Conservation (phyloP, 2,797 vertebrate species). For the Brotula barbata region DNA sequence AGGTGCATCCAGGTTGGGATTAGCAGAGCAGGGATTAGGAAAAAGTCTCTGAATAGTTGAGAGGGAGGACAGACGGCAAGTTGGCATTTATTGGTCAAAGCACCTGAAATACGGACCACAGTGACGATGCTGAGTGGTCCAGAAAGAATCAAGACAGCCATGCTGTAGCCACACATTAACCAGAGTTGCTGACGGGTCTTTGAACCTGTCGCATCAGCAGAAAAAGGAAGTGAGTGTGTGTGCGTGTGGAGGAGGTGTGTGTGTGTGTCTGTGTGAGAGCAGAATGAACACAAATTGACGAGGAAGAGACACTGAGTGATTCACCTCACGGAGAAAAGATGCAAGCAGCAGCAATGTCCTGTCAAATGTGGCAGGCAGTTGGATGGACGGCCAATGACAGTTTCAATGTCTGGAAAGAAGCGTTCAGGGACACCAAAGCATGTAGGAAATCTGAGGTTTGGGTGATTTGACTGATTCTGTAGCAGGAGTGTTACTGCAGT, state of each 20-base stretch:
- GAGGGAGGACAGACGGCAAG: background rate
- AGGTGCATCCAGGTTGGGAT: conserved; percentile 43
- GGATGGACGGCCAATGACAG: too few relatives aligned
- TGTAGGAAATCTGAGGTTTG: background rate
- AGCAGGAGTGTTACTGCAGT: conserved; percentile 5
- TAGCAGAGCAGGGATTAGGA: conserved; percentile 52
- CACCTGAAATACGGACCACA: conserved; percentile 20
- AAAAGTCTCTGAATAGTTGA: conserved; percentile 31
- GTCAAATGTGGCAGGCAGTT: too few relatives aligned
- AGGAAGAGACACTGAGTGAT: conserved; percentile 10
- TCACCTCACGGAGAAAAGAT: background rate
- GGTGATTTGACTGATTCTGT: too few relatives aligned
- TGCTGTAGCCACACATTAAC: conserved; percentile 65
- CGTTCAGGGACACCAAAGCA: conserved; percentile 10
- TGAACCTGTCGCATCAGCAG: conserved; percentile 66
- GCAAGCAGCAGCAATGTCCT: conserved; percentile 5
- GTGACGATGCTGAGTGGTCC: too few relatives aligned
- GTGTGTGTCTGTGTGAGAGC: background rate
- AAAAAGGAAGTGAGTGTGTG: conserved; percentile 12
- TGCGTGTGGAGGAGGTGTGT: background rate
- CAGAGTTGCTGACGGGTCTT: conserved; percentile 47
- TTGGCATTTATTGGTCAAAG: background rate
- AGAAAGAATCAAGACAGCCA: conserved; percentile 47
- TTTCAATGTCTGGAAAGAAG: background rate
- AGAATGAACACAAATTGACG: conserved; percentile 12